Conservation (phyloP, 2,797 vertebrate genomes). For the Amblyopsis hoosieri region DNA sequence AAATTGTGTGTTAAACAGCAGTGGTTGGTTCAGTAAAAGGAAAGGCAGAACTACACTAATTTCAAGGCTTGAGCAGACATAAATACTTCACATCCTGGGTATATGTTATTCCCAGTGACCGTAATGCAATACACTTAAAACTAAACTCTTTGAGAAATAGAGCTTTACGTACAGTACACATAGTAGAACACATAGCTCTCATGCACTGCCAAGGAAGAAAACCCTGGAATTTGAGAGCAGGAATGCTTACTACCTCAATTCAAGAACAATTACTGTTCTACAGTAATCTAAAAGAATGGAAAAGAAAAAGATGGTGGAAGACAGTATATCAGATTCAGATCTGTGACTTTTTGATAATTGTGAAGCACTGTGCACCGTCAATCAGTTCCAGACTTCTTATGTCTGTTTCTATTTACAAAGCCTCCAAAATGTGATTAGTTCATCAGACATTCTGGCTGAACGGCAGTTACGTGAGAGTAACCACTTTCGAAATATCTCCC, state of each 20-base stretch:
- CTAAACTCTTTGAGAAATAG: no score
- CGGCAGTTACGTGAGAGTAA: neutral
- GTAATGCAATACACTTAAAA: no score
- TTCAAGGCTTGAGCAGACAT: no score
- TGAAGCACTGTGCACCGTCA: neutral
- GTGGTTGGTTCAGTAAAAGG: no score
- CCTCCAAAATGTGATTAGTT: neutral
- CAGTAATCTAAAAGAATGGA: neutral
- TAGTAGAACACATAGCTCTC: slow-evolving; percentile 8
- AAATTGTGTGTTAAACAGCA: no score
- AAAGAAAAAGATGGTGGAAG: neutral
- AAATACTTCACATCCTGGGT: no score
- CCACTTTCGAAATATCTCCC: neutral
- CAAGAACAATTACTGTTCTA: neutral
- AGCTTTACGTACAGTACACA: neutral
- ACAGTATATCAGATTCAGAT: neutral
- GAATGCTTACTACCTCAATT: neutral
- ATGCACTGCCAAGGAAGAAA: slow-evolving; percentile 4
- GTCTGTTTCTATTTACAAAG: neutral
- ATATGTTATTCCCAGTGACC: no score
- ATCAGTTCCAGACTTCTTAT: neutral
- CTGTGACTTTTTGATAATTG: neutral
- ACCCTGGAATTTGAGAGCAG: neutral
- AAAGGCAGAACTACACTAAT: no score
- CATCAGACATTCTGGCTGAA: neutral